Base-by-base conservation (phyloP, 2,113 vertebrate genomes). In the Pteropus alecto region DNA sequence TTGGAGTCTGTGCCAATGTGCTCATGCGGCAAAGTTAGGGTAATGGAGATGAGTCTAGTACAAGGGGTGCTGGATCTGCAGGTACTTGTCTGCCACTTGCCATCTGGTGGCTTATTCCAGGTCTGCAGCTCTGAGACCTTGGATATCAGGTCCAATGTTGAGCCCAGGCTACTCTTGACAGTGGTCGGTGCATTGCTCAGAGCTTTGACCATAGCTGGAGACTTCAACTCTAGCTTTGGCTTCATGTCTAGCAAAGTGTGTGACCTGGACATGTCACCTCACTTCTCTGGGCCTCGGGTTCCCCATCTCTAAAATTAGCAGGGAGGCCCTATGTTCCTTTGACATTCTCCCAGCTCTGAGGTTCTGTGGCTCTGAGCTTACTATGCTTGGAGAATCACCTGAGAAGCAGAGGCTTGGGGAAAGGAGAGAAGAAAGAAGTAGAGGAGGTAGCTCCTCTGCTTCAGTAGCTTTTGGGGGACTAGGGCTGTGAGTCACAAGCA, bases 1-100 rank as follows among this genome's bases (percentile, higher is more conserved):
- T 76, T 63, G 21, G 89, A 73, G 18, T 28, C 43, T 9, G 61
- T 43, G 21, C 48, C n/a, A 26, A 2, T 54, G 9, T 48, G 30
- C 15, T 67, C 68, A 48, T 14, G 46, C 14, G 16, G 26, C 13
- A n/a, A 5, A 76, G 7, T 1, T 18, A 7, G 24, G 10, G 19
- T 2, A 30, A 0, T 43, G 0, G 19, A 65, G 48, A 26, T 1
- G 5, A 43, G 1, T 71, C 28, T 15, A 26, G 33, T 14, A 43
- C 9, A 21, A 24, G 21, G 19, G 24, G 14, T 30, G 2, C 16
- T 19, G 22, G 11, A 12, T 33, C 81, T 58, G 35, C 3, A 4
- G n/a, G 7, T 22, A 7, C 7, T n/a, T 56, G 33, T 74, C 56
- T 58, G 60, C 21, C 58, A 46, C 19, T n/a, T 79, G n/a, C 24